Conservation (phyloP, 1,140 invertebrate species). For the Aradophagus sp. region DNA sequence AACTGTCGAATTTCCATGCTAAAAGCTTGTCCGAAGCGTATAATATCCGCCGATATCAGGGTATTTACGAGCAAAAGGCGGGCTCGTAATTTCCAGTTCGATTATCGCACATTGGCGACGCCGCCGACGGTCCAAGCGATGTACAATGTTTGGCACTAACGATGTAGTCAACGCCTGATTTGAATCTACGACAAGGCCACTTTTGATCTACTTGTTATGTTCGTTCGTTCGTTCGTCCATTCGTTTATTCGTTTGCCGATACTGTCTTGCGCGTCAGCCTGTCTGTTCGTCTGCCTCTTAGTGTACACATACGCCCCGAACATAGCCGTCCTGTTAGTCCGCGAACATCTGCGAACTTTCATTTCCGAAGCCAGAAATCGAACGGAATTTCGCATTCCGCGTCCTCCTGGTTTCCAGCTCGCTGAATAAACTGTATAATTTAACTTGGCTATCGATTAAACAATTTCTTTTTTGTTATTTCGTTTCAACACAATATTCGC, state of each 20-base stretch:
- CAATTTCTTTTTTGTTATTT: neutral
- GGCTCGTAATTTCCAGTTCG: conserved; percentile 61
- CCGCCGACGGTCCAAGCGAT: conserved; percentile 18
- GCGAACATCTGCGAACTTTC: conserved; percentile 30
- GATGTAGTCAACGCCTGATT: conserved; percentile 59
- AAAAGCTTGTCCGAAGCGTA: too few species aligned
- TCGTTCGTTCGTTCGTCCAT: conserved; percentile 5
- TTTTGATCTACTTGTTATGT: conserved; percentile 20
- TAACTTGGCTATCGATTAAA: neutral
- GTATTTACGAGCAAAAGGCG: conserved; percentile 20
- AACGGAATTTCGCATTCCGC: conserved; percentile 30
- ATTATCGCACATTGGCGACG: conserved; percentile 48
- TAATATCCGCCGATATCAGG: too few species aligned
- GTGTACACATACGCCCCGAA: conserved; percentile 6
- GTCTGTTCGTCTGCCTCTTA: too few species aligned
- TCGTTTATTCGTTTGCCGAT: too few species aligned
- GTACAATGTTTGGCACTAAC: conserved; percentile 41
- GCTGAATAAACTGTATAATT: conserved; percentile 6
- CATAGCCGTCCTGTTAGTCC: conserved; percentile 17
- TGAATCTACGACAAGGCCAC: conserved; percentile 50
- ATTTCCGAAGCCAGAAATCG: conserved; percentile 35
- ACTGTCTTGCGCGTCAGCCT: too few species aligned
- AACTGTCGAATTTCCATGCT: too few species aligned
- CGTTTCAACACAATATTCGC: too few species aligned
- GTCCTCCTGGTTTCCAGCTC: conserved; percentile 14